phyloP scores from a whole-genome alignment of 1,140 invertebrate species.

The Anoplolepis gracilipes region DNA sequence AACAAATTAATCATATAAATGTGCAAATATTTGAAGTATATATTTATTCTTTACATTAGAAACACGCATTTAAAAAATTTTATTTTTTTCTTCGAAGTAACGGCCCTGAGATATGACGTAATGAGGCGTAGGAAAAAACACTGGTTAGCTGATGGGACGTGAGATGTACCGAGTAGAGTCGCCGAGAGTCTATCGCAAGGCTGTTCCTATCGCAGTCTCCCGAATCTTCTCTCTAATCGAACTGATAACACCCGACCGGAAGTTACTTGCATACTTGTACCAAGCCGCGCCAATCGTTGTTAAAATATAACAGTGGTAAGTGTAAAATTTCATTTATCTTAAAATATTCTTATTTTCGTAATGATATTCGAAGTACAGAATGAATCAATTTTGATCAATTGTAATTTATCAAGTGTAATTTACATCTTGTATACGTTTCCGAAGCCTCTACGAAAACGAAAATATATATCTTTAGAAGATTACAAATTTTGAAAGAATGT shows the following conservation, averaged over 20 bases:
- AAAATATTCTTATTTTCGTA: neutral
- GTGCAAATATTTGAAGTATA: neutral
- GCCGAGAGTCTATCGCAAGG: neutral
- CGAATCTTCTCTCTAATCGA: neutral
- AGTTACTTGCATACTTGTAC: neutral
- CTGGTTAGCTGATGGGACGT: neutral
- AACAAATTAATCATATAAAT: neutral
- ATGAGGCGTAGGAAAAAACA: neutral
- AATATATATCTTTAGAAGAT: neutral
- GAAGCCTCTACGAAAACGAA: neutral
- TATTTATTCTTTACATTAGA: neutral
- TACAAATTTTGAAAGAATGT: neutral
- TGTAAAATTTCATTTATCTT: neutral
- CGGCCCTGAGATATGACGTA: conserved; percentile 30
- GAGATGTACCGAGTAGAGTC: neutral
- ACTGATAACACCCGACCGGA: conserved; percentile 23
- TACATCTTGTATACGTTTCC: neutral
- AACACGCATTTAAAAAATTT: neutral
- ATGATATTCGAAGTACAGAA: neutral
- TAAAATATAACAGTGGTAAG: conserved; percentile 28
- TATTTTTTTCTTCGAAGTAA: neutral
- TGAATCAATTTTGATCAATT: no score
- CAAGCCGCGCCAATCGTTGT: neutral
- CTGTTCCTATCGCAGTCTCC: neutral
- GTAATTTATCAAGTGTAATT: neutral